A percentile compares a stretch with the other conserved stretches of the same genome.
These are phyloP conservation scores for Anarhynchus alexandrinus DNA, from an alignment of 2,113 vertebrate species.

Conservation along the genomic window DNA sequence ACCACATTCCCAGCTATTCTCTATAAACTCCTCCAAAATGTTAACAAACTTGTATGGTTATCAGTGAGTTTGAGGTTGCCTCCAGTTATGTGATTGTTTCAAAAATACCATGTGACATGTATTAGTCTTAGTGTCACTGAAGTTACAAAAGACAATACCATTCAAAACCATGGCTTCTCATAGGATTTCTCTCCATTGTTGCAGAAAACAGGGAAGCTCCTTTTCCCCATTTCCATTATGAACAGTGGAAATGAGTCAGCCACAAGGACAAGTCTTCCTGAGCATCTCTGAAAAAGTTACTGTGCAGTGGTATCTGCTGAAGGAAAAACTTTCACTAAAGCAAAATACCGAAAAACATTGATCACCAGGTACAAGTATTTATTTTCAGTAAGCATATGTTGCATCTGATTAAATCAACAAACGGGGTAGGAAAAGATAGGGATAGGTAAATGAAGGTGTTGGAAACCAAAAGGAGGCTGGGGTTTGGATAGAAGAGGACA, in stretches of 20 bases:
- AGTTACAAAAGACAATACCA: background rate
- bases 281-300: background rate
- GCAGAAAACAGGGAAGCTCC: background rate
- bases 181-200: background rate
- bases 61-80: background rate
- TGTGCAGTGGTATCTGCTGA: background rate
- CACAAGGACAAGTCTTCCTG: background rate
- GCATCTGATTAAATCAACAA: background rate
- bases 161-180: background rate
- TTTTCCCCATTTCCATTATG: background rate
- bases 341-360: background rate
- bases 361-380: accelerated
- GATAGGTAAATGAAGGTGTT: background rate
- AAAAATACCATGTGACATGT: background rate
- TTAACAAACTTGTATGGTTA: background rate
- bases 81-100: background rate
- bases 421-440: background rate
- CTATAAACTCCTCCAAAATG: background rate
- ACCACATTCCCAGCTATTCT: background rate
- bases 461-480: background rate
- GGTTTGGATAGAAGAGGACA: background rate
- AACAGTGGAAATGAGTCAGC: background rate
- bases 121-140: background rate
- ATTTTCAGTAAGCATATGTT: background rate
- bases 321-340: background rate